Conservation (phyloP, 2,113 vertebrate species). For the Suricata suricatta region DNA sequence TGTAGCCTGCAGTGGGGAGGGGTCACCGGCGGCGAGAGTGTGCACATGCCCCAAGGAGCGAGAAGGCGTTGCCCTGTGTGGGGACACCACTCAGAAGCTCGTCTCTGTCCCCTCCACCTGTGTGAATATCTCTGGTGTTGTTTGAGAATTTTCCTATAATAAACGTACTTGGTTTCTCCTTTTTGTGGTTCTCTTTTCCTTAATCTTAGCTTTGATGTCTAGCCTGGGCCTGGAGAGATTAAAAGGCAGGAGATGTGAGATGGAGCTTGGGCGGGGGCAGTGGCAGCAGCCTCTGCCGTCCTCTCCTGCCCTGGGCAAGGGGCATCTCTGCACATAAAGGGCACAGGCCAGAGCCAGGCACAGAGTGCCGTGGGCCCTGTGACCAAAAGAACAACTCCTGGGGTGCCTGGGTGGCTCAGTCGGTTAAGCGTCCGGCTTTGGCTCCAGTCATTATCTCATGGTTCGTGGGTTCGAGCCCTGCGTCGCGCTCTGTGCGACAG, state of each 20-base stretch:
- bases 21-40: background rate
- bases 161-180: slow-evolving; percentile 81
- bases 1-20: background rate
- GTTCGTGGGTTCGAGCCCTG: too few species aligned
- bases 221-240: background rate
- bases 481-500: too few species aligned
- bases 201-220: background rate
- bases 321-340: accelerated
- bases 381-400: accelerated
- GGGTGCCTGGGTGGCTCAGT: too few species aligned
- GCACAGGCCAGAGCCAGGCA: accelerated
- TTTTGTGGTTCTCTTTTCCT: slow-evolving; percentile 34
- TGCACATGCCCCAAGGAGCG: accelerated
- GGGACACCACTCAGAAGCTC: background rate
- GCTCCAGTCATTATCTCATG: too few species aligned
- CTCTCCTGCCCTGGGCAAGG: background rate
- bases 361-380: background rate
- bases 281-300: background rate
- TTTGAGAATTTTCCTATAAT: slow-evolving; percentile 71
- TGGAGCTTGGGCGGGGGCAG: too few species aligned
- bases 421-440: too few species aligned
- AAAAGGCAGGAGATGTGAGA: background rate
- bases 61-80: too few species aligned
- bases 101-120: background rate
- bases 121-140: background rate